These are phyloP conservation scores for Andrena fulva DNA, from an alignment of 2,888 invertebrate species.

Conservation along the genomic window DNA sequence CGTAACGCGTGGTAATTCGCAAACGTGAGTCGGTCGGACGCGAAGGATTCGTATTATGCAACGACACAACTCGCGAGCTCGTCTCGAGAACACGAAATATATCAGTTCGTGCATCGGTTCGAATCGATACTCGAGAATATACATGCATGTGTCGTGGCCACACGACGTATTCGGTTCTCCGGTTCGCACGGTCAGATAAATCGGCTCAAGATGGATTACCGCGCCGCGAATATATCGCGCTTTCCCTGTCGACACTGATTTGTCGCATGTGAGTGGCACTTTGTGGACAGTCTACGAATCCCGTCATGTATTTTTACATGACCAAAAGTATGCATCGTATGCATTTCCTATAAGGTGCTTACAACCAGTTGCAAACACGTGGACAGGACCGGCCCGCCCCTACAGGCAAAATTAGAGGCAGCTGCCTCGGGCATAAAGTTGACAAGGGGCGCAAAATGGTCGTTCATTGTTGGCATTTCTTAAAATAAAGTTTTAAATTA, in stretches of 20 bases:
- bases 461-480: no score
- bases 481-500: no score
- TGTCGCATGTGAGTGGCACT: constrained; percentile 4
- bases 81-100: constrained; percentile 66
- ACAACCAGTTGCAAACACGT: no score
- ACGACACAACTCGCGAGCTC: constrained; percentile 66
- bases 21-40: constrained; percentile 44
- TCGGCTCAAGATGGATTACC: constrained; percentile 53
- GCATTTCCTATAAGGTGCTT: no score
- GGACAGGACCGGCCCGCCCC: no score
- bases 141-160: constrained; percentile 27
- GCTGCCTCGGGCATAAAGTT: no score
- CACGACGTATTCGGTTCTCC: constrained; percentile 31
- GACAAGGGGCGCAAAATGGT: no score
- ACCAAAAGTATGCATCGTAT: not conserved
- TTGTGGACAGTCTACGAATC: not conserved
- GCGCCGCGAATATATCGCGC: constrained; percentile 31
- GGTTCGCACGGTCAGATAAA: constrained; percentile 36
- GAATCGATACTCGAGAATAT: constrained; percentile 49
- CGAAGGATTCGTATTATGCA: constrained; percentile 68
- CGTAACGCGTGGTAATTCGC: constrained; percentile 28
- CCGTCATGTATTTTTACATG: not conserved
- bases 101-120: constrained; percentile 59
- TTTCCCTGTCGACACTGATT: constrained; percentile 51
- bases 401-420: no score